Evolutionary conservation across 2,888 invertebrate species (phyloP).

Genomic region (Pristionchus exspectatus): DNA sequence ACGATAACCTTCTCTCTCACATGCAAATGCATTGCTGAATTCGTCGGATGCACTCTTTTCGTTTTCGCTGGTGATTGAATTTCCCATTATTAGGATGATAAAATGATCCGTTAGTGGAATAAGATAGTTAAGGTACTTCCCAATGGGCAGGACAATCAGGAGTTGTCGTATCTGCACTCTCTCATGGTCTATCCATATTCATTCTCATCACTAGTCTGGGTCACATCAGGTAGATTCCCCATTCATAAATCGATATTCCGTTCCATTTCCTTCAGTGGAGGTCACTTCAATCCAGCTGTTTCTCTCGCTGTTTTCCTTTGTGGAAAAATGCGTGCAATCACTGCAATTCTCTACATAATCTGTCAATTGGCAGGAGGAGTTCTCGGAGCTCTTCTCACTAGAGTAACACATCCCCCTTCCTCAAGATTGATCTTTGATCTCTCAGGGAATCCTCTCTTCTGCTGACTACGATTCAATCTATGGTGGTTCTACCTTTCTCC

Average conservation of each 20-base stretch:
- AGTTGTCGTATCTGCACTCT: constrained; percentile 62
- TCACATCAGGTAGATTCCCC: constrained; percentile 69
- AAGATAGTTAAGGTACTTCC: background rate
- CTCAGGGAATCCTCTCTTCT: constrained; percentile 33
- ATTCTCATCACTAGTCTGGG: constrained; percentile 69
- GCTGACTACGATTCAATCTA: constrained; percentile 57
- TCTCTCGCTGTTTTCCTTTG: constrained; percentile 77
- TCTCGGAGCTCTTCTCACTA: constrained; percentile 76
- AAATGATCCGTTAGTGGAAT: background rate
- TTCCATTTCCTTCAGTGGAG: constrained; percentile 78
- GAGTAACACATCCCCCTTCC: constrained; percentile 63
- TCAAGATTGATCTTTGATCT: constrained; percentile 18
- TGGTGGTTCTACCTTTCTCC: constrained; percentile 63
- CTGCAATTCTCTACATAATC: constrained; percentile 67
- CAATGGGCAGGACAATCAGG: constrained; percentile 28
- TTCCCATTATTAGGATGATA: background rate
- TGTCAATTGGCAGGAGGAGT: constrained; percentile 79
- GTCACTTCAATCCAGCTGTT: constrained; percentile 81
- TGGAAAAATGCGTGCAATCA: constrained; percentile 66
- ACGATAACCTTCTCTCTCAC: constrained; percentile 59
- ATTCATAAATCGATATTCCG: background rate
- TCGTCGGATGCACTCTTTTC: constrained; percentile 73
- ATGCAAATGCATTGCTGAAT: constrained; percentile 71
- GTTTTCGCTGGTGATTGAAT: constrained; percentile 71
- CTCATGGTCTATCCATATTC: constrained; percentile 74